These are phyloP conservation scores for Chloebia gouldiae DNA, from an alignment of 2,113 vertebrate genomes.

Conservation along the genomic window DNA sequence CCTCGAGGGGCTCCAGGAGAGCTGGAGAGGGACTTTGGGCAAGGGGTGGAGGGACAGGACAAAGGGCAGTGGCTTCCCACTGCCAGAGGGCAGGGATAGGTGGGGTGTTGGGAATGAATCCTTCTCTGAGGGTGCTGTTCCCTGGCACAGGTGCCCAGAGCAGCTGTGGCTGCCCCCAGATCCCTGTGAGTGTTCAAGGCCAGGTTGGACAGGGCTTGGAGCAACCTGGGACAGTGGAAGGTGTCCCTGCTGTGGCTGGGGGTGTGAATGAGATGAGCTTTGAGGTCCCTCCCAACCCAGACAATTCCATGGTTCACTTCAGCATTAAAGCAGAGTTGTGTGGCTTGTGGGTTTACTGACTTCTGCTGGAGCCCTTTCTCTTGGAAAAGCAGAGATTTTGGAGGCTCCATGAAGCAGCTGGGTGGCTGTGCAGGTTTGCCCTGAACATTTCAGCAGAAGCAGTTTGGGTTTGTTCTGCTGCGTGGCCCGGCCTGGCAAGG, in stretches of 20 bases:
- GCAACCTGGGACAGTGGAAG: accelerated
- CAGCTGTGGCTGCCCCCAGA: neutral
- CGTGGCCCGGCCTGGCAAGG: accelerated
- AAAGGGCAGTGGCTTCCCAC: neutral
- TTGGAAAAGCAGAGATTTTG: neutral
- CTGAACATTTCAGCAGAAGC: accelerated
- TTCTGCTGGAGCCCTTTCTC: neutral
- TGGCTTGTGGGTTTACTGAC: neutral
- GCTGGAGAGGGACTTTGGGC: neutral
- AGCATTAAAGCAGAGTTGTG: neutral
- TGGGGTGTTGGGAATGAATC: neutral
- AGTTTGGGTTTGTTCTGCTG: neutral
- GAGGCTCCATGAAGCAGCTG: neutral
- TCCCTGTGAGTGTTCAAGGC: neutral
- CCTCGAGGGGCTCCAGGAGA: neutral
- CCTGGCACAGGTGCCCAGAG: neutral
- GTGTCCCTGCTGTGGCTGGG: neutral
- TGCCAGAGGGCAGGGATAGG: accelerated
- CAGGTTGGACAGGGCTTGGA: accelerated
- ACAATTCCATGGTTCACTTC: neutral
- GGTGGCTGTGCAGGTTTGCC: neutral
- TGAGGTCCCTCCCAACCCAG: neutral
- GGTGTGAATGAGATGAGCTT: neutral
- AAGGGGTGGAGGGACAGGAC: neutral
- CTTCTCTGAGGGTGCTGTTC: accelerated